Percentiles rank a stretch among this genome's conserved stretches.
These are phyloP conservation scores for Drosophila willistoni DNA, from an alignment of 1,140 invertebrate species.

Conservation along the genomic window DNA sequence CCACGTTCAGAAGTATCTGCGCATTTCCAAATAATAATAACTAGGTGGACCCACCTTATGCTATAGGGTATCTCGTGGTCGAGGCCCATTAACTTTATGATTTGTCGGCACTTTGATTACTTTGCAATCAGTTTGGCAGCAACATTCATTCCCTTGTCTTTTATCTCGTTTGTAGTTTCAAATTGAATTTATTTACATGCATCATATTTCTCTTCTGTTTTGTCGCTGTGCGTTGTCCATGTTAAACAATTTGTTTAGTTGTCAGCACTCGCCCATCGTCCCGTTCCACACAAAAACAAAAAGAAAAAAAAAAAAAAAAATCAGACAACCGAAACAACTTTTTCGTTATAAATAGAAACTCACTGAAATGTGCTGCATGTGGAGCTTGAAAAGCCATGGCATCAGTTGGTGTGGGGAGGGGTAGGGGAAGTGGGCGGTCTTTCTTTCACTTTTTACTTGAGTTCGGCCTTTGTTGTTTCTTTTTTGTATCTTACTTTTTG, in stretches of 20 bases:
- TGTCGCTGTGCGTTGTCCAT: slow-evolving; percentile 60
- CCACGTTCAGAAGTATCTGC: too few relatives aligned
- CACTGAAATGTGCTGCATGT: slow-evolving; percentile 30
- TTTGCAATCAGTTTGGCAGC: slow-evolving; percentile 8
- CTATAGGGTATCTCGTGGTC: neutral
- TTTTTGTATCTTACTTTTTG: slow-evolving; percentile 9
- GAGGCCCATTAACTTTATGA: neutral
- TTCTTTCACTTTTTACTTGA: slow-evolving; percentile 4
- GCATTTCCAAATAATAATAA: too few relatives aligned
- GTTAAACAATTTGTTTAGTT: slow-evolving; percentile 78
- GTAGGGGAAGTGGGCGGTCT: neutral
- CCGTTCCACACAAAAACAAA: neutral
- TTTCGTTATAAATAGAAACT: slow-evolving; percentile 69
- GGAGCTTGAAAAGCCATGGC: neutral
- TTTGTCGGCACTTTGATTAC: slow-evolving; percentile 34
- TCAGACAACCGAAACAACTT: slow-evolving; percentile 37
- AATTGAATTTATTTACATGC: slow-evolving; percentile 80
- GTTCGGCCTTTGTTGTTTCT: neutral
- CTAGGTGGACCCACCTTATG: too few relatives aligned
- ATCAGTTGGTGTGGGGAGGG: neutral
- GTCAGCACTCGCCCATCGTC: slow-evolving; percentile 63
- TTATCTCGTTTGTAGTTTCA: slow-evolving; percentile 41
- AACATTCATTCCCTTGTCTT: slow-evolving; percentile 8
- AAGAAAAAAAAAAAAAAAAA: too few relatives aligned
- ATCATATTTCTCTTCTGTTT: slow-evolving; percentile 70